phyloP scores from a whole-genome alignment of 2,113 vertebrate genomes.

The Chamaea fasciata region DNA sequence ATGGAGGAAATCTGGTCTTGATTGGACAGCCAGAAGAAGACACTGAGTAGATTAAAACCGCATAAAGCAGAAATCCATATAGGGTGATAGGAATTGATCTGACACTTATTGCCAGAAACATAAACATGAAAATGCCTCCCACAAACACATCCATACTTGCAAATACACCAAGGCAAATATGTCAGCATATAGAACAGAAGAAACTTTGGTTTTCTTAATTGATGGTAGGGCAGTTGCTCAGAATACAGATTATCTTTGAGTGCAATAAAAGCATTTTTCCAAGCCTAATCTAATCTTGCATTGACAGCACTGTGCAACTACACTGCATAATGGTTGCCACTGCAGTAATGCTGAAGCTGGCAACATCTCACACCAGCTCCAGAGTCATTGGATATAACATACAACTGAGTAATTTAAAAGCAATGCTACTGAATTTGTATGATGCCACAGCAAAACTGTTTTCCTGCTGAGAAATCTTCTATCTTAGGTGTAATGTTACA shows the following conservation, averaged over 20 bases:
- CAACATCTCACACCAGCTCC: neutral
- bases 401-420: neutral
- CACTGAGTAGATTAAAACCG: neutral
- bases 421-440: neutral
- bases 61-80: neutral
- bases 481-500: neutral
- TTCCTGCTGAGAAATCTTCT: neutral
- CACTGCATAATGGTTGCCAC: neutral
- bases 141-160: neutral
- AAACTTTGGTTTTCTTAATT: neutral
- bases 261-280: neutral
- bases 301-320: neutral
- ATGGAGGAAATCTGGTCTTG: neutral
- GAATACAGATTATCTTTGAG: neutral
- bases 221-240: neutral
- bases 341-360: neutral
- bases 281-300: neutral
- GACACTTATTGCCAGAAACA: neutral
- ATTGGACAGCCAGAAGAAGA: neutral
- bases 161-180: neutral
- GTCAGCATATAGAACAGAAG: neutral
- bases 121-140: neutral
- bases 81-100: neutral
- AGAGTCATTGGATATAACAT: neutral
- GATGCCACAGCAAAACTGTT: neutral